A percentile compares a stretch with the other conserved stretches of the same genome.
These are phyloP conservation scores for Zaprionus africanus DNA, from an alignment of 1,140 invertebrate species.

Conservation along the genomic window DNA sequence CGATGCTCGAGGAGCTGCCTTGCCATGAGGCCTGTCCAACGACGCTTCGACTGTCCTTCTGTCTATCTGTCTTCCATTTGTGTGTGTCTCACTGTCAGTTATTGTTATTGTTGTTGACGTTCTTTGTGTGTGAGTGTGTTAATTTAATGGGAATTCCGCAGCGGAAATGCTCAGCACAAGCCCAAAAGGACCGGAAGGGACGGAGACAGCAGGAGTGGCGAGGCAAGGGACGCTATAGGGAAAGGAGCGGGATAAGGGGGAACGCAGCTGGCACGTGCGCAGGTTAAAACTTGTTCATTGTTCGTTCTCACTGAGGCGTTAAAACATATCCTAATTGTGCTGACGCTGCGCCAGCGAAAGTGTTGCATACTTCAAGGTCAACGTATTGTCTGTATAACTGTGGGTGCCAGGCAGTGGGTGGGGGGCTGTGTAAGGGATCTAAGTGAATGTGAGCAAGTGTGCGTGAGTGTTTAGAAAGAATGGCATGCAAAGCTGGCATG, in stretches of 20 bases:
- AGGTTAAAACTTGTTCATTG: constrained; percentile 76
- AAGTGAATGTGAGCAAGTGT: too few relatives aligned
- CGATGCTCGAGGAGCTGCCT: constrained; percentile 57
- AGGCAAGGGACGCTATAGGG: neutral
- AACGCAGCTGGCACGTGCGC: constrained; percentile 57
- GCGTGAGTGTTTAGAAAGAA: too few relatives aligned
- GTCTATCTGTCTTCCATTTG: constrained; percentile 12
- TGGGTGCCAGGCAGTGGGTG: neutral
- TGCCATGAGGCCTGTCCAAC: neutral
- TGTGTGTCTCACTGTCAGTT: constrained; percentile 28
- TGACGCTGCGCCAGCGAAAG: constrained; percentile 62
- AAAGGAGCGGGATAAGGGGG: neutral
- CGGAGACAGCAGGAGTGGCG: constrained; percentile 19
- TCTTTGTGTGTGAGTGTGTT: constrained; percentile 51
- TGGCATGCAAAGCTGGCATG: constrained; percentile 24
- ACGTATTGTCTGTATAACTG: constrained; percentile 20
- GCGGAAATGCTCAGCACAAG: constrained; percentile 62
- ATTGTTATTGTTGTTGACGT: constrained; percentile 12
- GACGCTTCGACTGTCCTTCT: constrained; percentile 18
- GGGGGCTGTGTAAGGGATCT: neutral
- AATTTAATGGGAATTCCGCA: constrained; percentile 79
- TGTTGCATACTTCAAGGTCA: constrained; percentile 81
- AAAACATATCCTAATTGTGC: constrained; percentile 66
- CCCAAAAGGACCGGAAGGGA: constrained; percentile 35
- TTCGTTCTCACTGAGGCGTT: constrained; percentile 47